These are phyloP conservation scores for Drosophila mojavensis DNA, from an alignment of 1,140 invertebrate genomes.

Conservation along the genomic window DNA sequence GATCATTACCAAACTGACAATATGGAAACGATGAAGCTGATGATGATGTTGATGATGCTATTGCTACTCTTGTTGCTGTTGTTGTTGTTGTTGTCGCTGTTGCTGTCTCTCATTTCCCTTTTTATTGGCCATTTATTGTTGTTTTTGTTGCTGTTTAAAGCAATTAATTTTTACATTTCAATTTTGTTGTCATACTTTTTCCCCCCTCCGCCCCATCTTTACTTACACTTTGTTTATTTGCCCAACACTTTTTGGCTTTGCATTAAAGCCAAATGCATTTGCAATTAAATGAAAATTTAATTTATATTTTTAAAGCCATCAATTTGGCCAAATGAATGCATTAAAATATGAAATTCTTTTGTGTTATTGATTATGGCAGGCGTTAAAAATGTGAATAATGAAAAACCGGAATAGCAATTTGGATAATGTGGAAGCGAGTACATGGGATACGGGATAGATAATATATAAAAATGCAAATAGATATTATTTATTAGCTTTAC, in stretches of 20 bases:
- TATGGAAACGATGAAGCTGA: constrained; percentile 28
- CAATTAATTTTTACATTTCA: constrained; percentile 62
- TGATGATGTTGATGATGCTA: constrained; percentile 18
- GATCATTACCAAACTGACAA: constrained; percentile 69
- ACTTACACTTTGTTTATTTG: no score
- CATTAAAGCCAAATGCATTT: constrained; percentile 31
- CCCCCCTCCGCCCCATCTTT: no score
- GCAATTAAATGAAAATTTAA: constrained; percentile 28
- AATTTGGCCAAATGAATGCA: constrained; percentile 6
- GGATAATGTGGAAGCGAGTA: no score
- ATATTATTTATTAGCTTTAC: no score
- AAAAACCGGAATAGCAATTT: no score
- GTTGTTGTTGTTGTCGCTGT: no score
- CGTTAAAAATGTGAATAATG: background rate
- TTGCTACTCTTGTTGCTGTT: background rate
- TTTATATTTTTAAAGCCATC: constrained; percentile 18
- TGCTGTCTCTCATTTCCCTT: constrained; percentile 27
- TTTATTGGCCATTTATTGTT: constrained; percentile 29
- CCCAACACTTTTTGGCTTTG: constrained; percentile 34
- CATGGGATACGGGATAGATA: no score
- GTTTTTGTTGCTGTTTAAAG: constrained; percentile 27
- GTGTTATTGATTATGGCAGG: background rate
- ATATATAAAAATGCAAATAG: no score
- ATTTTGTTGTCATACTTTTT: constrained; percentile 31
- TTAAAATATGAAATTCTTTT: constrained; percentile 4